Evolutionary conservation across 2,113 vertebrate species (phyloP).

Genomic region (Sebastes fasciatus): DNA sequence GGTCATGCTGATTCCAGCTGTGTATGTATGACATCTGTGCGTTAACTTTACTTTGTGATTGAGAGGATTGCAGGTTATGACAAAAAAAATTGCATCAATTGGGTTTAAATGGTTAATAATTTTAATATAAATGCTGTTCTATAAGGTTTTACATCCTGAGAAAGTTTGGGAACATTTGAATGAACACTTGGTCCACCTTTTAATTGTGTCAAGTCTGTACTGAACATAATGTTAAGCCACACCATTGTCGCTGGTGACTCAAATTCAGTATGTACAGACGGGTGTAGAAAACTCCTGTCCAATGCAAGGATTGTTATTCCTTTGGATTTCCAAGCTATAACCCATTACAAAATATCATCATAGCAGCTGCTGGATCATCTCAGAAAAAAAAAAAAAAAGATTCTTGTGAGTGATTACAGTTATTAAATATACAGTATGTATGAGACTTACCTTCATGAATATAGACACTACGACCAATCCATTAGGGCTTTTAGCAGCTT

Average conservation of each 20-base stretch:
- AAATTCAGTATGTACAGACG: neutral
- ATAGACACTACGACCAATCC: conserved; percentile 98
- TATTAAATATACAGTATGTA: neutral
- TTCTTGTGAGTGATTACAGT: conserved; percentile 4
- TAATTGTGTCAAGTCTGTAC: neutral
- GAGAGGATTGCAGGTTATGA: neutral
- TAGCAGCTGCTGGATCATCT: conserved; percentile 10
- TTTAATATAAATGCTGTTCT: neutral
- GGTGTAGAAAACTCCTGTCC: neutral
- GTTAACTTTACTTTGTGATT: no score
- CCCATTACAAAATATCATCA: conserved; percentile 15
- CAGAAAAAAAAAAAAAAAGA: neutral
- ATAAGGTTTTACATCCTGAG: neutral
- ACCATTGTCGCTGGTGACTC: neutral
- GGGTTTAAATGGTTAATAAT: neutral
- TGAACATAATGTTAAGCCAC: neutral
- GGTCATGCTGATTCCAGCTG: neutral
- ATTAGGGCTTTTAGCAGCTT: conserved; percentile 98
- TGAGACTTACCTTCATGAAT: conserved; percentile 97
- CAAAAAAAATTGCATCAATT: neutral
- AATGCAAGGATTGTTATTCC: conserved; percentile 16
- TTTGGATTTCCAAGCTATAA: neutral
- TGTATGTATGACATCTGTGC: neutral
- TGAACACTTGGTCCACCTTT: neutral
- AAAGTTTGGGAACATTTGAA: neutral